Base-by-base conservation (phyloP, 1,140 invertebrate species). In the Sycophila sp. region DNA sequence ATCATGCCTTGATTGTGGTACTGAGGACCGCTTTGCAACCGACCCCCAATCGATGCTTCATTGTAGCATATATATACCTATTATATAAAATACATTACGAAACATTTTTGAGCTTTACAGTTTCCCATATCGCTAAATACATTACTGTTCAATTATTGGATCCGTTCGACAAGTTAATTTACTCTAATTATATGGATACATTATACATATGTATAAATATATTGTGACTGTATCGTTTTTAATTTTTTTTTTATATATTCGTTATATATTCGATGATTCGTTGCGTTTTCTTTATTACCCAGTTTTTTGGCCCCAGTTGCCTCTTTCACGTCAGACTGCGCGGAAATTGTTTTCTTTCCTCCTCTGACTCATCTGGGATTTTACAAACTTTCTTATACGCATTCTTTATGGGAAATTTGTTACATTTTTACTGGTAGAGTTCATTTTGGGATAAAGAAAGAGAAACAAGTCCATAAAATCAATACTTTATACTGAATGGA, bases 31-130 rank as follows among this genome's bases (percentile, higher is more conserved):
- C 78, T 81, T 77, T 76, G 79, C 74, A 73, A 74, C 69, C 72
- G 73, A 74, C 75, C 67, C 73, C 69, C 69, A 62, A 79, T 75
- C 74, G 55, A 79, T 79, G 76, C 79, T 82, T 80, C 70, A 79
- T 72, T 74, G 77, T 81, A 82, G 73, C 74, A 73, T 79, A 74
- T 60, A 51, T 53, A 38, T 38, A 36, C n/a, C 8, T 60, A 45
- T 60, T 19, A 60, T 45, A 45, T 45, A 60, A 30, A 17, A 45
- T 60, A 60, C 19, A 19, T 55, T 19, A 45, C 26, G 49, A 47
- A n/a, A 47, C 40, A 45, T 47, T 53, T n/a, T 53, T 72, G 75
- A 80, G 77, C 78, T 79, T 79, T 66, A 78, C 47, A 69, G 67
- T 58, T n/a, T n/a, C n/a, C n/a, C 62, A 71, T 66, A 75, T 64